phyloP scores from a whole-genome alignment of 2,797 vertebrate genomes.

The Acomys russatus region DNA sequence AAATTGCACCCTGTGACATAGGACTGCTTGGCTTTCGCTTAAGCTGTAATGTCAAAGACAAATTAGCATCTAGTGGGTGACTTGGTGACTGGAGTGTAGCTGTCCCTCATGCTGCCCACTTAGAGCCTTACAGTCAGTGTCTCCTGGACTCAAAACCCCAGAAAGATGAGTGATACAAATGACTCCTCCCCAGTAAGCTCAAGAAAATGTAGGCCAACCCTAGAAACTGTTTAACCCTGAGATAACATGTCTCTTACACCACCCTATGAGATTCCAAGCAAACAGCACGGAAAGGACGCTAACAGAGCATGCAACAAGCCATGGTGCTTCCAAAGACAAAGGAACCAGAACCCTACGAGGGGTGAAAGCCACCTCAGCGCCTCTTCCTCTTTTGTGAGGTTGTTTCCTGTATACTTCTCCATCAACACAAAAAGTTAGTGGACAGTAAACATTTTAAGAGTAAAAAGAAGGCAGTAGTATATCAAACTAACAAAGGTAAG shows the following conservation, averaged over 20 bases:
- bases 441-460: background rate
- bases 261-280: background rate
- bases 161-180: background rate
- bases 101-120: conserved; percentile 21
- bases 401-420: conserved; percentile 3
- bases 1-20: background rate
- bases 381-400: background rate
- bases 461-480: background rate
- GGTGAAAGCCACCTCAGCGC: background rate
- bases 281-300: background rate
- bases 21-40: background rate
- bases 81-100: background rate
- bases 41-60: conserved; percentile 9
- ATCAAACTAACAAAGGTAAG: conserved; percentile 47
- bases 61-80: background rate
- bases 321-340: background rate
- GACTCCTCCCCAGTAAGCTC: background rate
- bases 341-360: background rate
- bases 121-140: conserved; percentile 10
- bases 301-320: background rate
- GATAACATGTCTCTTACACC: background rate
- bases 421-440: conserved; percentile 46
- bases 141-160: conserved; percentile 29
- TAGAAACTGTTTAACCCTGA: background rate
- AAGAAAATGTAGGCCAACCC: conserved; percentile 25